phyloP scores from a whole-genome alignment of 2,113 vertebrate species.

The Ranitomeya imitator region DNA sequence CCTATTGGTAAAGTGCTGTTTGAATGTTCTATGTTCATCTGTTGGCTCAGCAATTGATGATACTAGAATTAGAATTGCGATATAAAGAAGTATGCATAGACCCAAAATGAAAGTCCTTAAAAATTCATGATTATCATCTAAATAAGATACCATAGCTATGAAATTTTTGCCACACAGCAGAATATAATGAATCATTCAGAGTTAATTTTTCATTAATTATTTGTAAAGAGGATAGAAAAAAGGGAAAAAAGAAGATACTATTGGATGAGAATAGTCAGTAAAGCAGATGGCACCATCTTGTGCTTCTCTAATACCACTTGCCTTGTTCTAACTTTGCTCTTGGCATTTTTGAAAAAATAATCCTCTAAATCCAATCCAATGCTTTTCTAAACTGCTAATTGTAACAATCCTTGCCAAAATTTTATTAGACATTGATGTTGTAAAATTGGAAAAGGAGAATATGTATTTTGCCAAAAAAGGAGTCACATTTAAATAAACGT shows the following conservation, averaged over 20 bases:
- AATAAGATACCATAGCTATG: too few relatives aligned
- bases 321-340: slow-evolving; percentile 24
- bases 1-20: too few relatives aligned
- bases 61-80: too few relatives aligned
- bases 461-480: not conserved
- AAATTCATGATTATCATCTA: too few relatives aligned
- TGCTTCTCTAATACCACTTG: slow-evolving; percentile 22
- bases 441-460: slow-evolving; percentile 13
- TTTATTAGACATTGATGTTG: slow-evolving; percentile 28
- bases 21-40: too few relatives aligned
- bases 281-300: slow-evolving; percentile 7
- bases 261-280: not conserved
- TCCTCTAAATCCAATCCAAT: slow-evolving; percentile 25
- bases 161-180: too few relatives aligned
- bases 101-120: too few relatives aligned
- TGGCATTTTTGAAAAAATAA: slow-evolving; percentile 28
- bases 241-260: not conserved
- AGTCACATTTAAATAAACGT: not conserved
- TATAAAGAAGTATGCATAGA: too few relatives aligned
- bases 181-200: too few relatives aligned
- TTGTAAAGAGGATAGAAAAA: not conserved
- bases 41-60: too few relatives aligned
- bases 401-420: not conserved
- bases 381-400: slow-evolving; percentile 30
- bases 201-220: too few relatives aligned